phyloP scores from a whole-genome alignment of 2,888 invertebrate genomes.

The Sicus ferrugineus region DNA sequence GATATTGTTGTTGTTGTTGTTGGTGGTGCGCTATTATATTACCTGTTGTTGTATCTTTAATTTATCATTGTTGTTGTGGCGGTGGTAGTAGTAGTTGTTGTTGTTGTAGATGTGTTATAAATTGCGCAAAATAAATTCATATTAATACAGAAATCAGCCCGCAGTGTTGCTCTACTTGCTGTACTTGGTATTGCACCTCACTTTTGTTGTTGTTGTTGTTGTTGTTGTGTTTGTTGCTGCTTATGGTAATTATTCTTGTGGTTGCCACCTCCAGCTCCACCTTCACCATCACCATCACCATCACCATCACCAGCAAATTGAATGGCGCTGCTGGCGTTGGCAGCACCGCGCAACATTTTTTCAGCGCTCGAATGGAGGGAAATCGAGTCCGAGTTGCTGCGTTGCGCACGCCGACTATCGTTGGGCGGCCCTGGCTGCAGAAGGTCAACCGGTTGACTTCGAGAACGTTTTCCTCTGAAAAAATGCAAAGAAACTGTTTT shows the following conservation, averaged over 20 bases:
- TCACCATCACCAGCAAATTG: background rate
- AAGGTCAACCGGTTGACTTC: conserved; percentile 33
- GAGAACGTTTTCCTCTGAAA: conserved; percentile 3
- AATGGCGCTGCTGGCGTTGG: conserved; percentile 10
- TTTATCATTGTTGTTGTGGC: background rate
- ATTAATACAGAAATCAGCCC: background rate
- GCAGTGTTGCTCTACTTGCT: conserved; percentile 13
- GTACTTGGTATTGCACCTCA: background rate
- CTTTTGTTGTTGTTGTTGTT: background rate
- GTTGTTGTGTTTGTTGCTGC: background rate
- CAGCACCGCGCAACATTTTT: background rate
- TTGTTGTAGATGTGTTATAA: conserved; percentile 3
- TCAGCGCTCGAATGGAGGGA: background rate
- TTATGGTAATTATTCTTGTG: conserved; percentile 7
- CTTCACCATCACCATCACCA: background rate
- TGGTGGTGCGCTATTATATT: background rate
- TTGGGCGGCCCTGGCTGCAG: conserved; percentile 11
- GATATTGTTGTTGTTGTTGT: conserved; percentile 1
- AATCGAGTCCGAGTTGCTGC: conserved; percentile 28
- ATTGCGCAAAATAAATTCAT: conserved; percentile 13
- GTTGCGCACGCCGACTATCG: background rate
- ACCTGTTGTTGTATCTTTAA: background rate
- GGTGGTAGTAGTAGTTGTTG: background rate
- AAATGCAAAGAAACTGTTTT: background rate
- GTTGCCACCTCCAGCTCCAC: background rate